Conservation (phyloP, 2,888 invertebrate species). For the Camponotus fellah region DNA sequence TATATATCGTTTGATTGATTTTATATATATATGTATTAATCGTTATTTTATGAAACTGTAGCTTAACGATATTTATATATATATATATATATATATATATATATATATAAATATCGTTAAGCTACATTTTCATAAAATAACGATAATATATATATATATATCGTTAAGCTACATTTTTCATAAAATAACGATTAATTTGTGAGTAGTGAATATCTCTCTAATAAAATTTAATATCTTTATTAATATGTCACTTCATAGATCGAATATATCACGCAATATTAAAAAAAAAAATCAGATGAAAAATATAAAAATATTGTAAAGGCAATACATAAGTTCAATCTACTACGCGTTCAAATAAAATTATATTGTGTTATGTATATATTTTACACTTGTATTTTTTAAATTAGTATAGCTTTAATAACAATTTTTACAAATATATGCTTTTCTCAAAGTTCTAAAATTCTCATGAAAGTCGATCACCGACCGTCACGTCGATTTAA, state of each 20-base stretch:
- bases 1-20: too few relatives aligned
- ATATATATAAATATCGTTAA: too few relatives aligned
- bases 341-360: neutral
- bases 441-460: slow-evolving; percentile 4
- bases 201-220: neutral
- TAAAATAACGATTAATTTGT: neutral
- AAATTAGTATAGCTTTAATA: slow-evolving; percentile 13
- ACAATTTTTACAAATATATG: neutral
- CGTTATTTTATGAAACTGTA: too few relatives aligned
- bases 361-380: neutral
- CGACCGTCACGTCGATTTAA: neutral
- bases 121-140: too few relatives aligned
- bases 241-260: neutral
- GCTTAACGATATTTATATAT: too few relatives aligned
- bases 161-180: neutral
- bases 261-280: neutral
- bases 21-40: too few relatives aligned
- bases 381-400: neutral
- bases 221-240: neutral
- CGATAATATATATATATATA: too few relatives aligned
- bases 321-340: neutral
- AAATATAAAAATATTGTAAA: slow-evolving; percentile 10
- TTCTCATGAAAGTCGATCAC: slow-evolving; percentile 28
- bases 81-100: too few relatives aligned
- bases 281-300: neutral